These are phyloP conservation scores for Notechis scutatus DNA, from an alignment of 2,113 vertebrate species.

Conservation along the genomic window DNA sequence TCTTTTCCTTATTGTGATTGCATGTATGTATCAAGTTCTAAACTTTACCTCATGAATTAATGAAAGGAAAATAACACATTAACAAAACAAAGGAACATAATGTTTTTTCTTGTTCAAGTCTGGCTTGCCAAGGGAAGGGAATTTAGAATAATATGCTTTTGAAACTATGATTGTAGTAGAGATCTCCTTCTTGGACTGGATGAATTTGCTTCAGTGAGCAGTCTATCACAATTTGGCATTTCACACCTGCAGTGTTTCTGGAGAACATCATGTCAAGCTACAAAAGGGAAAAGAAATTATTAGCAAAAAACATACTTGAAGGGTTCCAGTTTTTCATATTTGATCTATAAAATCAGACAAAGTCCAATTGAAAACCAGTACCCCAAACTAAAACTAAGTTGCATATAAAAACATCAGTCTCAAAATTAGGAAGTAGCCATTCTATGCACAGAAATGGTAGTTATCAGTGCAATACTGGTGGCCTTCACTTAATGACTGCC, in stretches of 20 bases:
- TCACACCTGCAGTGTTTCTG: neutral
- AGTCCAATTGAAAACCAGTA: neutral
- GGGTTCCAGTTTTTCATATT: neutral
- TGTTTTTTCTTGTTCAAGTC: neutral
- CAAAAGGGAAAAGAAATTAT: conserved; percentile 18
- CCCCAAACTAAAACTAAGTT: neutral
- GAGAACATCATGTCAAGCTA: conserved; percentile 24
- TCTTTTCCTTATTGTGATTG: neutral
- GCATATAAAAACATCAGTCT: neutral
- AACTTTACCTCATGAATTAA: neutral
- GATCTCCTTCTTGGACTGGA: neutral
- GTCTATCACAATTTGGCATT: neutral
- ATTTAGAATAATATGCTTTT: neutral
- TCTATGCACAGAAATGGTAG: neutral
- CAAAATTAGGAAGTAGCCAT: neutral
- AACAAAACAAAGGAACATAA: neutral
- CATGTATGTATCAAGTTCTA: neutral
- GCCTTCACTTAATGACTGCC: neutral
- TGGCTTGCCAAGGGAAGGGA: neutral
- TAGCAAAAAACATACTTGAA: neutral
- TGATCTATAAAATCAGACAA: neutral
- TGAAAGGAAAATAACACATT: neutral
- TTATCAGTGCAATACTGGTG: neutral
- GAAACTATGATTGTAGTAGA: neutral
- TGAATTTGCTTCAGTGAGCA: neutral